A percentile compares a stretch with the other conserved stretches of the same genome.
phyloP scores from a whole-genome alignment of 2,888 invertebrate genomes.

The Scaeva pyrastri region DNA sequence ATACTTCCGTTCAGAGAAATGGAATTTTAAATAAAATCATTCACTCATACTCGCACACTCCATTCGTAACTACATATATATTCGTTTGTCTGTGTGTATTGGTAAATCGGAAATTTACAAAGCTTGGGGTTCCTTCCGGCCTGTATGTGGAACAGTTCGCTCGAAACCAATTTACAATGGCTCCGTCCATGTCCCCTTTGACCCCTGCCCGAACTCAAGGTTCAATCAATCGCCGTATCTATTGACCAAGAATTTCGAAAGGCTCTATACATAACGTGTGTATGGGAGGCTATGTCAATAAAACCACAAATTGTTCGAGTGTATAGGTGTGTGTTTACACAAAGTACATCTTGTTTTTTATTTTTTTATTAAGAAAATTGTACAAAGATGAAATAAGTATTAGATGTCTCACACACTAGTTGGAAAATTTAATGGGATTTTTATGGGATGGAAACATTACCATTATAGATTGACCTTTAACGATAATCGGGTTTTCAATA shows the following conservation, averaged over 20 bases:
- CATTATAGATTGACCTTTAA: conserved; percentile 15
- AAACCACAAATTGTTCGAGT: conserved; percentile 34
- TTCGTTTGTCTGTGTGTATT: too few species aligned
- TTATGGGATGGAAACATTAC: conserved; percentile 17
- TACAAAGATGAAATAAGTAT: conserved; percentile 4
- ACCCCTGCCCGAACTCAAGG: neutral
- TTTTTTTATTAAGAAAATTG: neutral
- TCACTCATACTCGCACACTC: conserved; percentile 1
- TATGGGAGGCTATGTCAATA: conserved; percentile 30
- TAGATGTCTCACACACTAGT: conserved; percentile 12
- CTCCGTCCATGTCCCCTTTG: neutral
- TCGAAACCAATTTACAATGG: conserved; percentile 51
- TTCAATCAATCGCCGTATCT: conserved; percentile 58
- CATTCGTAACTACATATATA: too few species aligned
- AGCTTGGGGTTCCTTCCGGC: conserved; percentile 31
- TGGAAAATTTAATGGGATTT: conserved; percentile 21
- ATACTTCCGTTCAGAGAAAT: conserved; percentile 37
- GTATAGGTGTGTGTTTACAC: neutral
- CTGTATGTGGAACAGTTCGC: conserved; percentile 8
- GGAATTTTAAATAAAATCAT: conserved; percentile 65
- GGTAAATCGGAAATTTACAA: conserved; percentile 57
- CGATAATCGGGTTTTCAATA: neutral
- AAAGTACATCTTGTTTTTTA: neutral
- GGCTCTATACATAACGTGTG: neutral
- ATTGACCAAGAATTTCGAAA: conserved; percentile 47